Evolutionary conservation across 2,888 invertebrate species (phyloP).

Genomic region (Sesamia inferens): DNA sequence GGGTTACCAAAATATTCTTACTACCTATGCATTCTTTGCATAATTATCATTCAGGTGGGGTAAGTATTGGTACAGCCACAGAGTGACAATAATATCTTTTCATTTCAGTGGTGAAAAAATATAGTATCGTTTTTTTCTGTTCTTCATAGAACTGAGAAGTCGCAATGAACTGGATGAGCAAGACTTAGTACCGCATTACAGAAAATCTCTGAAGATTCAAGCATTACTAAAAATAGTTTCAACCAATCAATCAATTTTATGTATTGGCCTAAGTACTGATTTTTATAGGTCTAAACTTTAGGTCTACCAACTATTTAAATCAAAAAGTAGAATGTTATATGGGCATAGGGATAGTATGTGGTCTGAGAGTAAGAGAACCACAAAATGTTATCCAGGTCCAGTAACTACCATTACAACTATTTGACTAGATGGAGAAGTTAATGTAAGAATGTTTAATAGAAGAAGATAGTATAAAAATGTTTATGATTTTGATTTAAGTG

Average conservation of each 20-base stretch:
- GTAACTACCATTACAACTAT: not conserved
- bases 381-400: not conserved
- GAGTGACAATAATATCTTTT: not conserved
- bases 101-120: not conserved
- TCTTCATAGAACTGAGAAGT: not conserved
- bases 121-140: not conserved
- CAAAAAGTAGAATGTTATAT: not conserved
- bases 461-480: not conserved
- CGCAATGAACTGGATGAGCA: not conserved
- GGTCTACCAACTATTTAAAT: not conserved
- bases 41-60: not conserved
- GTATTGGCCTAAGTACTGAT: no score
- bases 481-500: no score
- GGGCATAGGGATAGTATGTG: not conserved
- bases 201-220: no score
- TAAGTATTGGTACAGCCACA: not conserved
- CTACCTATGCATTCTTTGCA: not conserved
- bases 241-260: no score
- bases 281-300: no score
- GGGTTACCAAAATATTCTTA: constrained; percentile 33
- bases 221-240: no score
- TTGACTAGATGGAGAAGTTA: not conserved
- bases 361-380: not conserved
- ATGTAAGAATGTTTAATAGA: not conserved
- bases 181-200: not conserved